These are phyloP conservation scores for Phocides pigmalion DNA, from an alignment of 1,140 invertebrate species.

Conservation along the genomic window DNA sequence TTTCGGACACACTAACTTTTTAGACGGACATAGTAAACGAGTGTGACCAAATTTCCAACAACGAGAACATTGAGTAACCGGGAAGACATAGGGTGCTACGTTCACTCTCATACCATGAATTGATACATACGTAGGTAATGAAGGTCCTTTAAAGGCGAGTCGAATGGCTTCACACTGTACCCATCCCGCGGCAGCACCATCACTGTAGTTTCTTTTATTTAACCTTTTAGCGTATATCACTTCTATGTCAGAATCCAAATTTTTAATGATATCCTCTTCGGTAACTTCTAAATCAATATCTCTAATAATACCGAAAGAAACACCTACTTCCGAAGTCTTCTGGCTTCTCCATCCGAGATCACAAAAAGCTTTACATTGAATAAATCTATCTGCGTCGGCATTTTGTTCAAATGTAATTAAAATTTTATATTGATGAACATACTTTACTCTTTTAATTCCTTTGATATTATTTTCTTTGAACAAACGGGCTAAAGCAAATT, in stretches of 20 bases:
- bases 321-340: conserved; percentile 16
- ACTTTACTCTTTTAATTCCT: conserved; percentile 4
- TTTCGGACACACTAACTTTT: conserved; percentile 36
- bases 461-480: conserved; percentile 14
- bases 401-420: conserved; percentile 13
- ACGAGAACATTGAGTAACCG: conserved; percentile 34
- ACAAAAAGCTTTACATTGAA: not conserved
- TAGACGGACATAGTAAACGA: conserved; percentile 2
- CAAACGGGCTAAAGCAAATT: conserved; percentile 20
- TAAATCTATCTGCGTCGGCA: conserved; percentile 5
- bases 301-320: conserved; percentile 20
- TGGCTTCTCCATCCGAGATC: conserved; percentile 17
- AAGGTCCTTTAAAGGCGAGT: conserved; percentile 26
- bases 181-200: conserved; percentile 7
- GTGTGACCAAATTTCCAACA: conserved; percentile 39
- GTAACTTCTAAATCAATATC: conserved; percentile 25
- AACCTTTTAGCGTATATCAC: conserved; percentile 13
- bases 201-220: conserved; percentile 13
- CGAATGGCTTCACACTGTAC: conserved; percentile 14
- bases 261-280: conserved; percentile 13
- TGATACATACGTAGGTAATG: conserved; percentile 27
- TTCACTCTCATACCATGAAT: conserved; percentile 21
- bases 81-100: conserved; percentile 33
- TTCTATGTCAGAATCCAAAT: conserved; percentile 18
- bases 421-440: conserved; percentile 26